Evolutionary conservation across 2,113 vertebrate species (phyloP), one percentile per base, ranked within the genome.

Genomic region (Saguinus imperator): DNA sequence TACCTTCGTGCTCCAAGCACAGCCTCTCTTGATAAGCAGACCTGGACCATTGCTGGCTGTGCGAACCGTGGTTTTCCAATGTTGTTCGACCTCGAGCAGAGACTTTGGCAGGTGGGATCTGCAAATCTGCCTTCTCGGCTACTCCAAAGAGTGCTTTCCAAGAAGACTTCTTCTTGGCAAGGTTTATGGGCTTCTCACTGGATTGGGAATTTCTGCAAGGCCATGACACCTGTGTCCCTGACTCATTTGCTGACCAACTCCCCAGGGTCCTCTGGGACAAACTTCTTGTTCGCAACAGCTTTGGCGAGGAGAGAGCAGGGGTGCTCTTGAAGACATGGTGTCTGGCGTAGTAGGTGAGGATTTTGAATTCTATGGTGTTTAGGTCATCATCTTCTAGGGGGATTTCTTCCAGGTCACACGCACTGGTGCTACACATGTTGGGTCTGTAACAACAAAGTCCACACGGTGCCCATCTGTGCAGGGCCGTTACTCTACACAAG

Each of bases 261-360:
- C 25, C 66, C 0, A 48, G 29, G 2, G 68, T 50, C 35, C 66
- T 58, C 83, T 72, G 50, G 45, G 94, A 61, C 0, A 81, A 5
- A 43, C 87, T 95, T 81, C 77, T 72, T 17, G 55, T 55, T 40
- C 27, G 91, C 27, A 29, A 37, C 23, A 72, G 95, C 94, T 45
- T 95, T 50, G 97, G 95, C 1, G 95, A 98, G 95, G 75, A 94
- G 87, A 45, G 87, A 0, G 89, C 14, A 2, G n/a, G 0, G 55
- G 92, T 45, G 61, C 72, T 43, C 96, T 95, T 77, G 20, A 96
- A 91, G 97, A 87, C 68, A 43, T 97, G 96, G 35, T 96, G 97
- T 72, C 96, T 96, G 68, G 92, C 88, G 0, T 98, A 99, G 70
- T 94, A 98, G 80, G 97, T 97, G 14, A 99, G 87, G 80, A 99